A percentile compares a stretch with the other conserved stretches of the same genome.
Conservation (phyloP, 2,888 invertebrate species). For the Rapana venosa region DNA sequence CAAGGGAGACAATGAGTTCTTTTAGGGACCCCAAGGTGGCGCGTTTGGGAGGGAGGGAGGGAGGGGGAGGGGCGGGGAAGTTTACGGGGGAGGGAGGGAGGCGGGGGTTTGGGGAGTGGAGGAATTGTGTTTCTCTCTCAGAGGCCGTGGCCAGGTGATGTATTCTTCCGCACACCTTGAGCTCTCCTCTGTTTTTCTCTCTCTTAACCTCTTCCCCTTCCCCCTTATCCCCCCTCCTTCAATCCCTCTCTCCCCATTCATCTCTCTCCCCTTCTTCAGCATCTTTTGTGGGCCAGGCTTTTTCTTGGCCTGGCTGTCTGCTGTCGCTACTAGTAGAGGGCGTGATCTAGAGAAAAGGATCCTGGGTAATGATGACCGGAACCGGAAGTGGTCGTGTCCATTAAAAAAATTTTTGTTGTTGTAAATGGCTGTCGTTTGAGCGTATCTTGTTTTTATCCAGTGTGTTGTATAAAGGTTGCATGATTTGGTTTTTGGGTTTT, state of each 20-base stretch:
- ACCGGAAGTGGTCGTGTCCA: background rate
- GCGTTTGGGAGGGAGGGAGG: background rate
- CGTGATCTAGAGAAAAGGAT: constrained; percentile 10
- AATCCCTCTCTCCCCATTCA: background rate
- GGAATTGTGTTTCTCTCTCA: constrained; percentile 26
- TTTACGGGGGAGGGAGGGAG: background rate
- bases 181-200: no score
- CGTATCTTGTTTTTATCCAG: no score
- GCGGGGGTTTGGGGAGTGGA: background rate
- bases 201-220: background rate
- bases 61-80: constrained; percentile 21
- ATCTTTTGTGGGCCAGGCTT: background rate
- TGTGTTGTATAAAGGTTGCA: no score
- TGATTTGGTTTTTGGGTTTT: no score
- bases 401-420: background rate
- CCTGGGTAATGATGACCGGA: background rate
- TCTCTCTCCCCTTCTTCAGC: background rate
- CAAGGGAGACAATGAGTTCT: constrained; percentile 28
- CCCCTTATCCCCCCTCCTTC: background rate
- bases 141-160: constrained; percentile 21
- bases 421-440: no score
- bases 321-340: background rate
- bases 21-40: background rate
- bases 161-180: constrained; percentile 30
- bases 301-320: no score